Evolutionary conservation across 1,140 invertebrate genomes (phyloP), one percentile per base, ranked within the genome.

Genomic region (Drosophila punjabiensis): DNA sequence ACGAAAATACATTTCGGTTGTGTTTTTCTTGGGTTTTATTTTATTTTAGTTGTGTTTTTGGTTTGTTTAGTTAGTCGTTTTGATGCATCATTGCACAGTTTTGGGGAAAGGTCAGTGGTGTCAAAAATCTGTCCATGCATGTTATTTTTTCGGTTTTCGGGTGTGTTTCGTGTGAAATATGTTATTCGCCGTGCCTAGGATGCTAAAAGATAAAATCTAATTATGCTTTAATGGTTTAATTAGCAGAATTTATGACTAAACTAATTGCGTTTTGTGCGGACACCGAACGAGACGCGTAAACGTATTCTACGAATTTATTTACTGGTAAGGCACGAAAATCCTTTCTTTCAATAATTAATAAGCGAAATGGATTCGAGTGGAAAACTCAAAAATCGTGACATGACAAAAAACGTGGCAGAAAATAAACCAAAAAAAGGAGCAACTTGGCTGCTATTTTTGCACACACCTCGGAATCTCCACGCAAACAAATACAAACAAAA

Each of bases 341-440:
- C 28, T 74, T 62, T 62, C 20, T 13, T 32, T 53, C 16, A 74
- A 83, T 88, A 81, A 88, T 87, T 87, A 83, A 88, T 81, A 74
- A 87, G 56, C 61, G 68, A 75, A 88, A 75, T 65, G 53, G 65
- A 64, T 68, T 89, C 77, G 56, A 78, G 81, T 78, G 65, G 73
- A 87, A 87, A 87, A 88, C 64, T 88, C 64, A 74, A 64, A 83
- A 88, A 69, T 82, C 83, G 83, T 87, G 83, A 87, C 79, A 68
- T 53, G 70, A 79, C 70, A 76, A 58, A 73, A 58, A 58, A 28
- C 9, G 55, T 24, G 37, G 5, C 35, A 11, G 20, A 39, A 58
- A 86, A 76, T 53, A 55, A 41, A 62, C 32, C 48, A 20, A 53
- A 24, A 69, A 50, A 88, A 83, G 70, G 80, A 55, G 76, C 71